Evolutionary conservation across 2,113 vertebrate species (phyloP).

Genomic region (Sorex fumeus): DNA sequence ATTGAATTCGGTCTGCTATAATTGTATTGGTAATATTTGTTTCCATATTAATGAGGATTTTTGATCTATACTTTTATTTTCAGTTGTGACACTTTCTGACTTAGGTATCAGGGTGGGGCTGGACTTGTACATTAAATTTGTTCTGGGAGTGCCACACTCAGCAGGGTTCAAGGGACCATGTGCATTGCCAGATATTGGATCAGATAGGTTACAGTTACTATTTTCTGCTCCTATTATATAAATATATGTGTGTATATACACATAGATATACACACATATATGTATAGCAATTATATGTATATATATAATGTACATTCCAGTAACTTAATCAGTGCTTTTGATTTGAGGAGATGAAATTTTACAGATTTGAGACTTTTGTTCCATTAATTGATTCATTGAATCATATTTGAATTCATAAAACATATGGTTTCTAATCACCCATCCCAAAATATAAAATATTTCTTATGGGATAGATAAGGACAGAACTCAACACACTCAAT

Average conservation of each 20-base stretch:
- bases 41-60: too few relatives aligned
- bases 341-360: background rate
- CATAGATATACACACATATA: background rate
- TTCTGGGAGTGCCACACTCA: too few relatives aligned
- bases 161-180: too few relatives aligned
- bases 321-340: background rate
- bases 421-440: background rate
- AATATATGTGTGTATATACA: too few relatives aligned
- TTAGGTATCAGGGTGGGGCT: too few relatives aligned
- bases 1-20: too few relatives aligned
- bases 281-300: background rate
- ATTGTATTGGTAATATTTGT: too few relatives aligned
- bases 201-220: too few relatives aligned
- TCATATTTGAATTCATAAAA: background rate
- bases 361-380: background rate
- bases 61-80: too few relatives aligned
- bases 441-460: conserved; percentile 12
- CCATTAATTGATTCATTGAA: conserved; percentile 11
- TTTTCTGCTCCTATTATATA: background rate
- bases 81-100: too few relatives aligned
- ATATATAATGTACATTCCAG: background rate
- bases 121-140: too few relatives aligned
- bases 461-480: background rate
- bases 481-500: background rate
- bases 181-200: too few relatives aligned